A percentile compares a stretch with the other conserved stretches of the same genome.
Conservation (phyloP, 2,888 invertebrate genomes). For the Merodon equestris region DNA sequence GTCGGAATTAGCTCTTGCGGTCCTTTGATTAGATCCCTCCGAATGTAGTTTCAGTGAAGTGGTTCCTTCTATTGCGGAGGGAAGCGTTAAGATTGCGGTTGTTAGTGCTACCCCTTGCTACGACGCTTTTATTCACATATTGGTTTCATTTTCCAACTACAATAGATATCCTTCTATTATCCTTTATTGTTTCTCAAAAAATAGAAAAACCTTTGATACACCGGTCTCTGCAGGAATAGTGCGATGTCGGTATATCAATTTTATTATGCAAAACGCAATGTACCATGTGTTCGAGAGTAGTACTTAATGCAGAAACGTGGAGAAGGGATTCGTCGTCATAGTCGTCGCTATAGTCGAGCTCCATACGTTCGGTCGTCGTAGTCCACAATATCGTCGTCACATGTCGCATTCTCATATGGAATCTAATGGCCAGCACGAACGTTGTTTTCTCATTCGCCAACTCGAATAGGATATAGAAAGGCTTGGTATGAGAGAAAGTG, state of each 20-base stretch:
- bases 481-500: not conserved
- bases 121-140: conserved; percentile 37
- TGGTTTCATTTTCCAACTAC: conserved; percentile 27
- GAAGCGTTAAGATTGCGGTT: conserved; percentile 51
- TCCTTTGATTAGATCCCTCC: conserved; percentile 46
- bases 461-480: too few relatives aligned
- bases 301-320: conserved; percentile 61
- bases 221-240: conserved; percentile 57
- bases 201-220: not conserved
- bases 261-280: conserved; percentile 68
- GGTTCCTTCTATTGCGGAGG: conserved; percentile 57
- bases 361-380: too few relatives aligned
- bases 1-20: conserved; percentile 59
- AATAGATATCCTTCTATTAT: conserved; percentile 45
- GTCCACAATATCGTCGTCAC: conserved; percentile 50
- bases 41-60: conserved; percentile 30
- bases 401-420: conserved; percentile 67
- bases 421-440: conserved; percentile 65
- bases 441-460: conserved; percentile 43
- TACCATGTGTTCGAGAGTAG: conserved; percentile 63
- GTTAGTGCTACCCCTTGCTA: conserved; percentile 19
- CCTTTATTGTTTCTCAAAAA: conserved; percentile 52
- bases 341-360: too few relatives aligned
- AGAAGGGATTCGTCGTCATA: conserved; percentile 55
- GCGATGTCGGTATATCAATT: conserved; percentile 67